Percentiles rank a stretch among this genome's conserved stretches.
Evolutionary conservation across 2,797 vertebrate species (phyloP).

Genomic region (Garrulus glandarius): DNA sequence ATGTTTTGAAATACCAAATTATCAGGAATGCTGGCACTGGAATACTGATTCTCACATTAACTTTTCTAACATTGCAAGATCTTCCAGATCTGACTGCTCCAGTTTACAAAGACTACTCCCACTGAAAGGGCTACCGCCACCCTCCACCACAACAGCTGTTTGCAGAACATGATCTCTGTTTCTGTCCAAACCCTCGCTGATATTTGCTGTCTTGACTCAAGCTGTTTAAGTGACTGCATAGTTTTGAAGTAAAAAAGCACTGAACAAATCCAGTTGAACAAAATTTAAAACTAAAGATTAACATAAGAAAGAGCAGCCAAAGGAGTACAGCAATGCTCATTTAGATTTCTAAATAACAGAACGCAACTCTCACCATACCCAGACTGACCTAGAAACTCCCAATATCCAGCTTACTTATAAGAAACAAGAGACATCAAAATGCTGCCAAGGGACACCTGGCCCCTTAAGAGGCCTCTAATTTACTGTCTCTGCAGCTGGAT

Average conservation of each 20-base stretch:
- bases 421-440: not conserved
- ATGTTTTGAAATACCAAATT: not conserved
- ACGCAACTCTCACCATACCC: not conserved
- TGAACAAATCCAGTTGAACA: not conserved
- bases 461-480: conserved; percentile 36
- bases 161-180: not conserved
- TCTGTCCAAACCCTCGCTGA: not conserved
- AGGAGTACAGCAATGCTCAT: not conserved
- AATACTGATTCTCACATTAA: not conserved
- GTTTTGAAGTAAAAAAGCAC: not conserved
- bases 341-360: not conserved
- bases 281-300: not conserved
- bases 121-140: not conserved
- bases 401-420: not conserved
- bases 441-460: conserved; percentile 46
- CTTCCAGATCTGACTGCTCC: not conserved
- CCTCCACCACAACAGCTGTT: not conserved
- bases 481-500: conserved; percentile 23
- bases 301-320: not conserved
- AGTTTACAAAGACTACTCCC: not conserved
- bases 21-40: not conserved
- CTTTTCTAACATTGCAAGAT: not conserved
- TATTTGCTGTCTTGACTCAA: not conserved
- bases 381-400: not conserved
- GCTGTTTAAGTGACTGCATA: not conserved